phyloP scores from a whole-genome alignment of 2,113 vertebrate genomes.

The Daphoenositta chrysoptera region DNA sequence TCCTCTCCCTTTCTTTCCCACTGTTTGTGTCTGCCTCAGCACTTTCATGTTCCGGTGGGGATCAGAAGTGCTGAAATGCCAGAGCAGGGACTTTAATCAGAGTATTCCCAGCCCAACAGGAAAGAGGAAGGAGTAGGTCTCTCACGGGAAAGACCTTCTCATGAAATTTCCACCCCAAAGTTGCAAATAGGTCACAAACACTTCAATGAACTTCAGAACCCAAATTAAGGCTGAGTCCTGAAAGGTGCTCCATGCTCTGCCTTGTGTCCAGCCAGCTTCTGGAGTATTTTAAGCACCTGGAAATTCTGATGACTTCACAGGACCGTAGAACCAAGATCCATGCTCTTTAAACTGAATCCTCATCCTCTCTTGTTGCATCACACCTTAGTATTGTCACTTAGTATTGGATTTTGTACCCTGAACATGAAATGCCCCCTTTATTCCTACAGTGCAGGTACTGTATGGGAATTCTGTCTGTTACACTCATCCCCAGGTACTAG shows the following conservation, averaged over 20 bases:
- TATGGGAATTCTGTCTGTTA: not conserved
- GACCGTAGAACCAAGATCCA: not conserved
- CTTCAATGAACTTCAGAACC: not conserved
- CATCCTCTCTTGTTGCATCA: not conserved
- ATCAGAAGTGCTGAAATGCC: not conserved
- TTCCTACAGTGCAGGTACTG: not conserved
- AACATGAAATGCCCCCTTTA: not conserved
- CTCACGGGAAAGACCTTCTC: not conserved
- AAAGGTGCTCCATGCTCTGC: not conserved
- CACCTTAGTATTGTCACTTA: not conserved
- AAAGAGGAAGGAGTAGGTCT: constrained; percentile 21
- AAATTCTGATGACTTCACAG: not conserved
- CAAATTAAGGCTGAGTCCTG: not conserved
- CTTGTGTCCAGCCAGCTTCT: not conserved
- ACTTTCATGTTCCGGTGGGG: not conserved
- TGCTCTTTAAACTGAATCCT: not conserved
- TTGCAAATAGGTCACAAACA: not conserved
- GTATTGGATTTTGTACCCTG: not conserved
- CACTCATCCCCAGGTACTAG: not conserved
- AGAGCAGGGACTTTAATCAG: constrained; percentile 29
- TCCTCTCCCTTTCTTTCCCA: constrained; percentile 2
- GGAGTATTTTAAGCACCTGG: not conserved
- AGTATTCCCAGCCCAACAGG: constrained; percentile 11
- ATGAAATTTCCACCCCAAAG: not conserved
- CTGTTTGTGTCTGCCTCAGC: constrained; percentile 23